A percentile compares a stretch with the other conserved stretches of the same genome.
These are phyloP conservation scores for Ceratina japonica DNA, from an alignment of 1,140 invertebrate genomes.

Conservation along the genomic window DNA sequence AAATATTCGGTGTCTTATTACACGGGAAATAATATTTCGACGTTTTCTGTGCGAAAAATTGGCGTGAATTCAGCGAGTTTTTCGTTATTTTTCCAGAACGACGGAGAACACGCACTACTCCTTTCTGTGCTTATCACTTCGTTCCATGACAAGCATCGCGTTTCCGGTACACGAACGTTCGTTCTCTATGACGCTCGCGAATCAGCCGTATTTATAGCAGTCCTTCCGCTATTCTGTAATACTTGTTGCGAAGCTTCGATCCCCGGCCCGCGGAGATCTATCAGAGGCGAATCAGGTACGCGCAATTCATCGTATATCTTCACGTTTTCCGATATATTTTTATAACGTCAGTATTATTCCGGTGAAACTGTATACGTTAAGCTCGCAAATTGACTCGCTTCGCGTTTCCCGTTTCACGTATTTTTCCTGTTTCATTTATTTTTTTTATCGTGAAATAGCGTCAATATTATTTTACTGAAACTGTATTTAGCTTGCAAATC, in stretches of 20 bases:
- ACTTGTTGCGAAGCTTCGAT: constrained; percentile 15
- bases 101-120: neutral
- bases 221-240: constrained; percentile 21
- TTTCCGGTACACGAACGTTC: constrained; percentile 18
- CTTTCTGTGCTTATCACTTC: constrained; percentile 10
- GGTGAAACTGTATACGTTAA: too few relatives aligned
- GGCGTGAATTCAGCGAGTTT: too few relatives aligned
- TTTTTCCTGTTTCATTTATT: too few relatives aligned
- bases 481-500: too few relatives aligned
- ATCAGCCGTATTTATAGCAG: constrained; percentile 45
- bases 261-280: constrained; percentile 16
- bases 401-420: too few relatives aligned
- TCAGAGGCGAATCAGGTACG: constrained; percentile 14
- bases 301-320: constrained; percentile 4
- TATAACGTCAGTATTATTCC: too few relatives aligned
- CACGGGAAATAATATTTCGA: neutral
- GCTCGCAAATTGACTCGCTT: too few relatives aligned
- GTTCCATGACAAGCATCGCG: constrained; percentile 22
- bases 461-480: too few relatives aligned
- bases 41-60: too few relatives aligned
- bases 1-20: neutral
- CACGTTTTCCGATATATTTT: neutral
- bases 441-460: too few relatives aligned
- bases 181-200: constrained; percentile 28
- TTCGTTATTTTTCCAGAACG: neutral